phyloP scores from a whole-genome alignment of 2,113 vertebrate genomes.

The Hypanus sabinus region DNA sequence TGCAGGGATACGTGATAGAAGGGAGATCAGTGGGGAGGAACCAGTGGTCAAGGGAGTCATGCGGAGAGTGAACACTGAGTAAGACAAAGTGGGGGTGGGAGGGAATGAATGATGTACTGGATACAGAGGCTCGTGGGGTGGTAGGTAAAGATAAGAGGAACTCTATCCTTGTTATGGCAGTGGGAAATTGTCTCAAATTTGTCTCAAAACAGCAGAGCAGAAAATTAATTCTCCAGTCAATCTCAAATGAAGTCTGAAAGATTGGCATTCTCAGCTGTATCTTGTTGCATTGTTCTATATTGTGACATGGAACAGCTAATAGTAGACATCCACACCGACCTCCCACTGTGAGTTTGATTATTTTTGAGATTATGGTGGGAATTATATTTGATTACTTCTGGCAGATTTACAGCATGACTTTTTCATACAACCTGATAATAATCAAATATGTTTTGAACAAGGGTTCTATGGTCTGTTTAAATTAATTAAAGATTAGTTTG shows the following conservation, averaged over 20 bases:
- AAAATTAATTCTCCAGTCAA: neutral
- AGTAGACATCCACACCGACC: neutral
- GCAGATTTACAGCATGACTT: neutral
- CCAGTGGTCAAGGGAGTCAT: too few species aligned
- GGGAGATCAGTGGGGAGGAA: too few species aligned
- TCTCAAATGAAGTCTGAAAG: neutral
- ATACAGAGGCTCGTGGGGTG: too few species aligned
- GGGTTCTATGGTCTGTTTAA: neutral
- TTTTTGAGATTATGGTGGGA: neutral
- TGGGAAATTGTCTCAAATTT: neutral
- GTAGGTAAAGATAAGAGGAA: too few species aligned
- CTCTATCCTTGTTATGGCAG: too few species aligned
- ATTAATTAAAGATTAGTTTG: slow-evolving; percentile 15
- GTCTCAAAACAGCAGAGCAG: neutral
- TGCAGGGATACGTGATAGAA: too few species aligned
- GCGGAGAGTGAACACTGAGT: too few species aligned
- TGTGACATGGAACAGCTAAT: neutral
- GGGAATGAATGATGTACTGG: too few species aligned
- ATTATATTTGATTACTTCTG: slow-evolving; percentile 26
- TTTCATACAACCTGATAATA: neutral
- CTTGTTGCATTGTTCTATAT: neutral
- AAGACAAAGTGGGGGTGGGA: too few species aligned
- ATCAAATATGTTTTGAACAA: slow-evolving; percentile 4
- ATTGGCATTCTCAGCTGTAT: neutral
- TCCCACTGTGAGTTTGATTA: slow-evolving; percentile 6